Evolutionary conservation across 2,888 invertebrate genomes (phyloP).

Genomic region (Automeris io): DNA sequence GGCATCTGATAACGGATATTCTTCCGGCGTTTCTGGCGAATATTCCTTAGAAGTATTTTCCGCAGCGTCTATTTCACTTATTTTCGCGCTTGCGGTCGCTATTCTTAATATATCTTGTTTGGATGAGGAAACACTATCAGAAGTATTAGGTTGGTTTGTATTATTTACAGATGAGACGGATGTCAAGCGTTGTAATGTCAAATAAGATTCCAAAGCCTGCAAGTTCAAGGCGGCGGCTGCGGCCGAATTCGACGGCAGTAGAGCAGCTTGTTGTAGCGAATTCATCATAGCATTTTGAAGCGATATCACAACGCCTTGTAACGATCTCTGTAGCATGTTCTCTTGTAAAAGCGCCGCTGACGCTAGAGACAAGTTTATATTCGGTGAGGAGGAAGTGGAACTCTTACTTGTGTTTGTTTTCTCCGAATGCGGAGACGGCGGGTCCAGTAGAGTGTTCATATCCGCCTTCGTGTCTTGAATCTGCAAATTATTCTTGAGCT

Average conservation of each 20-base stretch:
- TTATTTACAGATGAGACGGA: constrained; percentile 78
- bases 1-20: constrained; percentile 67
- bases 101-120: constrained; percentile 83
- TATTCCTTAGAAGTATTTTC: constrained; percentile 54
- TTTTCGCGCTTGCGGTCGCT: constrained; percentile 75
- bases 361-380: constrained; percentile 71
- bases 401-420: constrained; percentile 67
- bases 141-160: constrained; percentile 43
- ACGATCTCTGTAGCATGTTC: constrained; percentile 83
- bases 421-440: constrained; percentile 52
- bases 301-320: constrained; percentile 87
- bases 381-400: constrained; percentile 52
- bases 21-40: constrained; percentile 69
- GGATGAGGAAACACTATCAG: constrained; percentile 57
- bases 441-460: constrained; percentile 58
- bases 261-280: constrained; percentile 88
- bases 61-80: constrained; percentile 59
- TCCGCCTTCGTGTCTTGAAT: constrained; percentile 69
- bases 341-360: constrained; percentile 79
- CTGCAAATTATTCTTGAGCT: constrained; percentile 71
- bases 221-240: constrained; percentile 90
- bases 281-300: constrained; percentile 91
- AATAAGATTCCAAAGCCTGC: constrained; percentile 90
- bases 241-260: constrained; percentile 88
- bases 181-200: constrained; percentile 88